These are phyloP conservation scores for Spicauda simplicius DNA, from an alignment of 2,888 invertebrate genomes.

Conservation along the genomic window DNA sequence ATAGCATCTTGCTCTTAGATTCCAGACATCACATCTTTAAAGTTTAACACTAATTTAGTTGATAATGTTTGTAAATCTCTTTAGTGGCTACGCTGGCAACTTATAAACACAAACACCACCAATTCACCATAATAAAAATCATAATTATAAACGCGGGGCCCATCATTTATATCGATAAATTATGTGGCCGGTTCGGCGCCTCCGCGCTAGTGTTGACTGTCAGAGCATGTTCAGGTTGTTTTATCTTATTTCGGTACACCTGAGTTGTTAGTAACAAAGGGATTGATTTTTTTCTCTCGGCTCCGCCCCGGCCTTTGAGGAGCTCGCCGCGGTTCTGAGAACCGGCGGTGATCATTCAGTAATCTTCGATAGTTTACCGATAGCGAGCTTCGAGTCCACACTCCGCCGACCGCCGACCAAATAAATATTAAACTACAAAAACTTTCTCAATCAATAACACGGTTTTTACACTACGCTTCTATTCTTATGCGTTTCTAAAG, in stretches of 20 bases:
- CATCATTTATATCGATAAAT: conserved; percentile 60
- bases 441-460: conserved; percentile 41
- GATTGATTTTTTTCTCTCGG: conserved; percentile 73
- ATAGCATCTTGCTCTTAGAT: no score
- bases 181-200: conserved; percentile 54
- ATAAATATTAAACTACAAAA: conserved; percentile 44
- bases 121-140: conserved; percentile 22
- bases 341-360: conserved; percentile 71
- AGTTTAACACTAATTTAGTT: no score
- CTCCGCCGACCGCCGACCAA: conserved; percentile 15
- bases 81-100: not conserved
- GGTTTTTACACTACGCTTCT: conserved; percentile 23
- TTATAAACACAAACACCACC: conserved; percentile 18
- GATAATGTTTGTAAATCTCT: not conserved
- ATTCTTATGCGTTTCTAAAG: conserved; percentile 4
- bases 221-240: conserved; percentile 63
- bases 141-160: conserved; percentile 31
- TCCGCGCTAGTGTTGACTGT: conserved; percentile 55
- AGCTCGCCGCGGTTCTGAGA: conserved; percentile 72
- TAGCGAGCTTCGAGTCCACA: conserved; percentile 45
- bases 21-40: not conserved
- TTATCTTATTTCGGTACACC: conserved; percentile 79
- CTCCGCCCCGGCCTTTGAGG: conserved; percentile 72
- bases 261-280: conserved; percentile 83
- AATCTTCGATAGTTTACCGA: conserved; percentile 64